Evolutionary conservation across 2,797 vertebrate genomes (phyloP), one percentile per base, ranked within the genome.

Genomic region (Myotis daubentonii): DNA sequence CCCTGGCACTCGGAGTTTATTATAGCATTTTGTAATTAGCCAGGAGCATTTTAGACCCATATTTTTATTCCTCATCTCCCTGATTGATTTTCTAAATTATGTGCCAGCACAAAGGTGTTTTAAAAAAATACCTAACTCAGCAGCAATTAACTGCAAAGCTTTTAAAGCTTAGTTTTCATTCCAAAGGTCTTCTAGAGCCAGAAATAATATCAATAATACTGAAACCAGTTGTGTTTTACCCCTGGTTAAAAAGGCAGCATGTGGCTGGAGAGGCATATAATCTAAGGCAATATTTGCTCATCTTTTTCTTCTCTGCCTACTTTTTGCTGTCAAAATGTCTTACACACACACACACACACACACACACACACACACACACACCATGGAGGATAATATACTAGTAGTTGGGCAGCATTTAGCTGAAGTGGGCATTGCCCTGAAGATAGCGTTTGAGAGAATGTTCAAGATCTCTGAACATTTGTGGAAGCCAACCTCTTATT

Each of bases 51-150:
- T 95, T 53, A 96, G 95, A 75, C 33, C 78, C 62, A 22, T 71
- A 87, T 94, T 96, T 96, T 94, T 70, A 96, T 81, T 95, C 92
- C 41, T 96, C 74, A 44, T 94, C 84, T 94, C 80, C 44, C 68
- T 93, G 94, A 96, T 85, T 94, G 91, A 97, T 97, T 97, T 96
- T 97, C 87, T 96, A 97, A 96, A 90, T 94, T 96, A 93, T 93
- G 78, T 94, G 90, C 96, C 95, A 96, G 96, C 93, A 80, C 49
- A 33, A 90, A 95, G 93, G 95, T 97, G 89, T 95, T 96, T 44
- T 28, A 62, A 89, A 82, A 94, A 94, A 70, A 80, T 28, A 74
- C 95, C 96, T 96, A 96, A 95, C 93, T 97, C 95, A 96, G 97
- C 97, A 96, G 95, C 95, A 97, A 97, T 97, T 97, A 97, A 94